These are phyloP conservation scores for Drosophila ochracea DNA, from an alignment of 2,888 invertebrate genomes.

Conservation along the genomic window DNA sequence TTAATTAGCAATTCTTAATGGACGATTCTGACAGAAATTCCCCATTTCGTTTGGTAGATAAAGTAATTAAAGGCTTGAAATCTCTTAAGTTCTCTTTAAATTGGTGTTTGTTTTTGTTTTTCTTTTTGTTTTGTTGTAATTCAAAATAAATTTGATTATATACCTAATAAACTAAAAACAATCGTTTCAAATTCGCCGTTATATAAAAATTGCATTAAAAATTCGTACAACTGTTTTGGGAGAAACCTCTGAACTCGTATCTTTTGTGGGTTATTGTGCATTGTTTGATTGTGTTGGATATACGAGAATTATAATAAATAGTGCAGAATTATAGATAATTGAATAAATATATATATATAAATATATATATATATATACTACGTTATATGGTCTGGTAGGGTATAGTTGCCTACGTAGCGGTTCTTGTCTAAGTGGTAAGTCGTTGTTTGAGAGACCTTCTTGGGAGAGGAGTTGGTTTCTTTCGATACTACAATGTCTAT, in stretches of 20 bases:
- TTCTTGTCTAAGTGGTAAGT: constrained; percentile 64
- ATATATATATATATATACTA: constrained; percentile 30
- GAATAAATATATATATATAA: constrained; percentile 8
- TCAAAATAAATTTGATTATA: constrained; percentile 58
- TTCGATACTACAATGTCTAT: constrained; percentile 42
- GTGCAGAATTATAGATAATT: constrained; percentile 9
- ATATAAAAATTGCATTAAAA: constrained; percentile 62
- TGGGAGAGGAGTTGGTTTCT: constrained; percentile 72
- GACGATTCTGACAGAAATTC: constrained; percentile 60
- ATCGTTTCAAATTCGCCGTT: constrained; percentile 34
- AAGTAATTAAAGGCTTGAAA: constrained; percentile 81
- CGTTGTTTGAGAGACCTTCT: constrained; percentile 80
- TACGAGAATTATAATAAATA: constrained; percentile 10
- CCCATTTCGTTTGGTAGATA: constrained; percentile 73
- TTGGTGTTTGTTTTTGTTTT: constrained; percentile 68
- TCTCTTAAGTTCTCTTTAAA: constrained; percentile 40
- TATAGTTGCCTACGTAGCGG: constrained; percentile 47
- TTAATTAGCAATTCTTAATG: constrained; percentile 52
- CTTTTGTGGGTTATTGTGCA: constrained; percentile 23
- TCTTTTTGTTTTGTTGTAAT: constrained; percentile 52
- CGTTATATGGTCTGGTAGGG: constrained; percentile 39
- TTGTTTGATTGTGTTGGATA: neutral
- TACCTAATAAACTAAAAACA: constrained; percentile 50
- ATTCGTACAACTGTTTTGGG: constrained; percentile 57
- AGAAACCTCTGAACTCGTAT: constrained; percentile 56